Evolutionary conservation across 2,888 invertebrate genomes (phyloP), one percentile per base, ranked within the genome.

Genomic region (Gandaritis pyraliata): DNA sequence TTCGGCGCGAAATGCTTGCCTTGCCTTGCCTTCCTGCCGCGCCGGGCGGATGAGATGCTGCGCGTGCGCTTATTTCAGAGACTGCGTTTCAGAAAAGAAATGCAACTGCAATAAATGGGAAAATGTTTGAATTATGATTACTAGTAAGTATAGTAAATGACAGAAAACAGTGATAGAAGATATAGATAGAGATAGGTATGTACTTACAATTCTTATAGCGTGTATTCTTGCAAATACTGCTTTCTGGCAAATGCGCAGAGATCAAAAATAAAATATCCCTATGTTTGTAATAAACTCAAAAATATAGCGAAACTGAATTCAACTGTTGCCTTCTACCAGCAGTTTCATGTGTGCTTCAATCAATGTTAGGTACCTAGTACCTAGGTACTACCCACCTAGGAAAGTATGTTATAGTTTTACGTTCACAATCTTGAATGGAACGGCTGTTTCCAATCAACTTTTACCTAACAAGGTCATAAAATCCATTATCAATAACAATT

Each of bases 1-100:
- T 81, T 88, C 77, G 79, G 82, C 91, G 89, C 91, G 87, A 83
- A 90, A 80, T 90, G 7, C 13, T 39, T 10, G 15, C 16, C 47
- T 23, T 12, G 45, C 23, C 12, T n/a, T 11, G 5, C 23, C 11
- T 23, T 12, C n/a, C 23, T 46, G 18, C 46, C 12, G 12, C n/a
- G 47, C n/a, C 13, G 30, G 6, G 30, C 13, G 47, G 70, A 15
- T n/a, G 59, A 68, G 74, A 78, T 73, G 77, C 78, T 78, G 78
- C 78, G 78, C 72, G 46, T 66, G 72, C 78, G 78, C 55, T 47
- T 53, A 6, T 43, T 36, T 46, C 45, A 45, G 45, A 53, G 12
- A 2, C 30, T 16, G 15, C 43, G 30, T 33, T 53, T 53, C 53
- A 16, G 51, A 15, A 23, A 47, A 15, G 10, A 46, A 47, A 47